These are phyloP conservation scores for Chrysomallon squamiferum DNA, from an alignment of 1,140 invertebrate species.

Conservation along the genomic window DNA sequence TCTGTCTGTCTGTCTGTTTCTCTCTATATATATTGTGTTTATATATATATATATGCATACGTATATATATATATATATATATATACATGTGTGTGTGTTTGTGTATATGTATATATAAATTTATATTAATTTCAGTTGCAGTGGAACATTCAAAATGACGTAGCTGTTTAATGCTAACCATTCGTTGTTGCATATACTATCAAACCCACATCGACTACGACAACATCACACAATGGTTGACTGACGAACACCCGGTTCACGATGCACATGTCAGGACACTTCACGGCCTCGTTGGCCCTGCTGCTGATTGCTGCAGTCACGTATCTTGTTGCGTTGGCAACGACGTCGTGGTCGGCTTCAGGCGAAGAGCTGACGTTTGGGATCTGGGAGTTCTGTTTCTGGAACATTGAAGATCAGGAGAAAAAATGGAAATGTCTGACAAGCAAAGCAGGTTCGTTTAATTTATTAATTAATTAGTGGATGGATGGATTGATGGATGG, in stretches of 20 bases:
- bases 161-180: background rate
- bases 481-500: too few relatives aligned
- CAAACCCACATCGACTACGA: too few relatives aligned
- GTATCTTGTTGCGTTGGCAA: slow-evolving; percentile 20
- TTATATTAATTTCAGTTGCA: background rate
- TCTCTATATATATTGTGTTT: background rate
- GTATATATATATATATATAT: background rate
- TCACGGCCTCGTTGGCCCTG: slow-evolving; percentile 18
- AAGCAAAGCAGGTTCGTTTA: slow-evolving; percentile 17
- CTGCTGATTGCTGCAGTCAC: slow-evolving; percentile 13
- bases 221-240: too few relatives aligned
- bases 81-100: too few relatives aligned
- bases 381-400: slow-evolving; percentile 21
- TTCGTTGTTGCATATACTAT: too few relatives aligned
- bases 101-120: too few relatives aligned
- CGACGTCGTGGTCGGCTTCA: slow-evolving; percentile 16
- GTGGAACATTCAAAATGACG: background rate
- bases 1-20: background rate
- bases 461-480: too few relatives aligned
- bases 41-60: background rate
- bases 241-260: background rate
- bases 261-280: slow-evolving; percentile 18
- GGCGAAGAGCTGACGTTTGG: slow-evolving; percentile 19
- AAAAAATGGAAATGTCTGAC: slow-evolving; percentile 16
- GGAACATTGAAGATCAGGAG: slow-evolving; percentile 5